Evolutionary conservation across 1,140 invertebrate species (phyloP).

Genomic region (Lepidurus couesii): DNA sequence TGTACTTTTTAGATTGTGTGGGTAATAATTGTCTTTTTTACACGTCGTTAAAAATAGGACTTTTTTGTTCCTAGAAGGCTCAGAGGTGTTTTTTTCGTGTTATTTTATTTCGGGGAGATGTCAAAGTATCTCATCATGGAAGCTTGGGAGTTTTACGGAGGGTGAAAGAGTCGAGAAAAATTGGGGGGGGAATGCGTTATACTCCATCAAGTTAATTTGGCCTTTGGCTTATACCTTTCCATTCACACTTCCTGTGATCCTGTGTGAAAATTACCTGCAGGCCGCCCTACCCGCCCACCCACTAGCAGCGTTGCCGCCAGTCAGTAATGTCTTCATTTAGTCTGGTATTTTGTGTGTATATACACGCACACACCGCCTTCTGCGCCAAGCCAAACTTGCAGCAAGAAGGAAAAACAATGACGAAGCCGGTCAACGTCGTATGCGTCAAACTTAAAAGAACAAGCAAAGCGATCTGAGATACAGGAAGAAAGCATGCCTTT

Average conservation of each 20-base stretch:
- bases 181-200: background rate
- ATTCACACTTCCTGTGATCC: background rate
- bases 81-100: background rate
- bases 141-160: too few relatives aligned
- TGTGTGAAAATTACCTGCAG: slow-evolving; percentile 2
- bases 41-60: background rate
- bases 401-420: background rate
- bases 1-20: background rate
- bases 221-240: background rate
- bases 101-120: background rate
- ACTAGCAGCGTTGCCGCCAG: background rate
- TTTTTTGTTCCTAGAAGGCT: background rate
- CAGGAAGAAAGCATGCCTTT: too few relatives aligned
- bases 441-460: too few relatives aligned
- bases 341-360: background rate
- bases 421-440: too few relatives aligned
- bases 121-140: too few relatives aligned
- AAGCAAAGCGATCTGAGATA: too few relatives aligned
- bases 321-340: background rate
- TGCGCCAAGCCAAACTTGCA: background rate
- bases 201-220: background rate
- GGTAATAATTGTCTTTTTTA: background rate
- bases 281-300: background rate
- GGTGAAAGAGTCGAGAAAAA: too few relatives aligned
- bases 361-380: background rate